Evolutionary conservation across 2,888 invertebrate genomes (phyloP).

Genomic region (Heliconius hortense): DNA sequence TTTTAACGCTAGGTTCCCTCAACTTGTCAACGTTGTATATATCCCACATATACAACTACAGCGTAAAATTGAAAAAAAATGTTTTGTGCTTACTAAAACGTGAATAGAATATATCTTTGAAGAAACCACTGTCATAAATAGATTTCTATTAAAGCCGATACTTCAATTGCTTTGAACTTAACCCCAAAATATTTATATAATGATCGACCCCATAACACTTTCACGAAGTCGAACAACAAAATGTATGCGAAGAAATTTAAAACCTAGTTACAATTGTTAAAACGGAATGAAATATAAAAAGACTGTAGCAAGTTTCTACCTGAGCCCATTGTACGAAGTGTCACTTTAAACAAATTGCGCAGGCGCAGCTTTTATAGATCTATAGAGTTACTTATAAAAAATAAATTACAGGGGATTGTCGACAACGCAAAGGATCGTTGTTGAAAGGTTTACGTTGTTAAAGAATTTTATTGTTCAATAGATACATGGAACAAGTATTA

Average conservation of each 20-base stretch:
- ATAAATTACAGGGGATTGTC: conserved; percentile 20
- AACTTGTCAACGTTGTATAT: no score
- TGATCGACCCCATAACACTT: conserved; percentile 23
- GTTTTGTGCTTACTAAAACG: not conserved
- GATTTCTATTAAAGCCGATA: not conserved
- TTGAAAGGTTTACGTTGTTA: conserved; percentile 2
- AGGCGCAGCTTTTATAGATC: conserved; percentile 4
- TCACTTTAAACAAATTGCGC: conserved; percentile 21
- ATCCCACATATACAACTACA: no score
- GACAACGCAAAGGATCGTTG: not conserved
- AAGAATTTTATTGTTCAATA: conserved; percentile 13
- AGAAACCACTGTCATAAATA: not conserved
- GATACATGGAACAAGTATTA: conserved; percentile 1
- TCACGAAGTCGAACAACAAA: conserved; percentile 11
- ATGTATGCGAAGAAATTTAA: conserved; percentile 19
- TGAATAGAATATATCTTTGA: not conserved
- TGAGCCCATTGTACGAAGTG: conserved; percentile 19
- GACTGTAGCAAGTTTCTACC: conserved; percentile 15
- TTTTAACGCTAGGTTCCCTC: not conserved
- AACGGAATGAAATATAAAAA: conserved; percentile 26
- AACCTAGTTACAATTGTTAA: conserved; percentile 25
- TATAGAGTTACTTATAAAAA: conserved; percentile 14
- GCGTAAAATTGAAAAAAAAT: not conserved
- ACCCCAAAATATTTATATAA: conserved; percentile 20
- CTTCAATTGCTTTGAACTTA: conserved; percentile 12